phyloP scores from a whole-genome alignment of 2,113 vertebrate genomes.

The Excalfactoria chinensis region DNA sequence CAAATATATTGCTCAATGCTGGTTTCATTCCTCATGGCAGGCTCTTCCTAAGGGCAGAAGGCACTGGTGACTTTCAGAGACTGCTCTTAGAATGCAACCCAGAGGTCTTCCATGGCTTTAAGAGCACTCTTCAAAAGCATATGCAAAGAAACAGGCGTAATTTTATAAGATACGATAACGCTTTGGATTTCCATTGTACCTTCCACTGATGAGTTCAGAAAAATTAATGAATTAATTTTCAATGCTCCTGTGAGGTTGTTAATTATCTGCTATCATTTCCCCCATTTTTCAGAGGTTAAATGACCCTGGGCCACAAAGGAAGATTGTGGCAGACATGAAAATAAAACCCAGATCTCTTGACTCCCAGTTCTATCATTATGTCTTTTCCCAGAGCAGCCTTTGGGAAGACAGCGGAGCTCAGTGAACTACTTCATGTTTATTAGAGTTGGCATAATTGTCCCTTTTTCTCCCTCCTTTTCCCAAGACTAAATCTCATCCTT shows the following conservation, averaged over 20 bases:
- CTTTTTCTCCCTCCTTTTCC: conserved; percentile 41
- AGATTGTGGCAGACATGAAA: conserved; percentile 73
- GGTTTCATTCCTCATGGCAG: not conserved
- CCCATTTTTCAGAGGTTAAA: conserved; percentile 75
- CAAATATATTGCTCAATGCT: not conserved
- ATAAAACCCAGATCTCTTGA: conserved; percentile 73
- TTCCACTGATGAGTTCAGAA: conserved; percentile 73
- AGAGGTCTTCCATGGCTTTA: not conserved
- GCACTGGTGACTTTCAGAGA: not conserved
- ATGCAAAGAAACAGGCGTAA: not conserved
- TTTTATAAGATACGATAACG: not conserved
- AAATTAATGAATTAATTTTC: conserved; percentile 75
- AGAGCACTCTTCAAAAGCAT: not conserved
- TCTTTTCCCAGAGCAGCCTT: conserved; percentile 71
- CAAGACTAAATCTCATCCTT: conserved; percentile 42
- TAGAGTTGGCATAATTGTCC: conserved; percentile 62
- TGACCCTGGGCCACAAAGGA: conserved; percentile 73
- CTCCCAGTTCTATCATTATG: conserved; percentile 74
- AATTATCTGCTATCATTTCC: conserved; percentile 74
- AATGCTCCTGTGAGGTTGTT: conserved; percentile 74
- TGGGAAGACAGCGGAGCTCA: conserved; percentile 62
- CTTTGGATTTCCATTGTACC: conserved; percentile 64
- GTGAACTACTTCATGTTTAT: conserved; percentile 73
- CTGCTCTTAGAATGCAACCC: not conserved
- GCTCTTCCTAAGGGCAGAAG: not conserved